Percentiles rank a stretch among this genome's conserved stretches.
These are phyloP conservation scores for Candoia aspera DNA, from an alignment of 2,113 vertebrate genomes.

Conservation along the genomic window DNA sequence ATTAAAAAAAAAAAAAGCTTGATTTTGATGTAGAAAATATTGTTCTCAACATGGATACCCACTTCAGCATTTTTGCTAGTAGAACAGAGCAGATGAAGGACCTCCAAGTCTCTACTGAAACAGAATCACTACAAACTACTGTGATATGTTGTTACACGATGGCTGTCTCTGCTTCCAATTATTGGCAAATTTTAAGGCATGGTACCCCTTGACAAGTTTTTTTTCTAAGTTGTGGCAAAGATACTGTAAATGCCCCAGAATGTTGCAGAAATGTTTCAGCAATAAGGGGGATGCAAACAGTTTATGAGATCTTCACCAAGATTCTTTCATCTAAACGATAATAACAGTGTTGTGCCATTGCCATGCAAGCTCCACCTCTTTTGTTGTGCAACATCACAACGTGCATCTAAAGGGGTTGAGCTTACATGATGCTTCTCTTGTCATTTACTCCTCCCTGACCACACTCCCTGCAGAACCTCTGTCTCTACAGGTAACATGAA, in stretches of 20 bases:
- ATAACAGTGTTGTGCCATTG: neutral
- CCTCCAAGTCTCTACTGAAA: neutral
- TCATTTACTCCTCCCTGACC: no score
- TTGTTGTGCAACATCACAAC: no score
- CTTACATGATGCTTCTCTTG: no score
- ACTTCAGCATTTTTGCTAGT: neutral
- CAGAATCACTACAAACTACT: neutral
- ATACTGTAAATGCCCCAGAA: neutral
- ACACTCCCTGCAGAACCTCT: no score
- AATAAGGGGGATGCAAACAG: neutral
- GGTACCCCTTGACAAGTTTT: neutral
- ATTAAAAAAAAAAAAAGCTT: neutral
- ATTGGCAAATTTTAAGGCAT: neutral
- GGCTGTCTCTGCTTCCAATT: neutral
- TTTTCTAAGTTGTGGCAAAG: neutral
- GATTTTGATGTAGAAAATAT: neutral
- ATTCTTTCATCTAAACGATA: neutral
- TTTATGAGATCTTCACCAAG: neutral
- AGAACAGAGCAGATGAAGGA: neutral
- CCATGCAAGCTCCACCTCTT: no score
- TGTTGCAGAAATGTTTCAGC: neutral
- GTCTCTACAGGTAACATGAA: no score
- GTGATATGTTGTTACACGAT: neutral
- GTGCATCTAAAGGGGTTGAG: no score
- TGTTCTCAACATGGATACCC: neutral